phyloP scores from a whole-genome alignment of 30 jellyfish, hydroid and myxozoan species.

The Aurelia sp. region DNA sequence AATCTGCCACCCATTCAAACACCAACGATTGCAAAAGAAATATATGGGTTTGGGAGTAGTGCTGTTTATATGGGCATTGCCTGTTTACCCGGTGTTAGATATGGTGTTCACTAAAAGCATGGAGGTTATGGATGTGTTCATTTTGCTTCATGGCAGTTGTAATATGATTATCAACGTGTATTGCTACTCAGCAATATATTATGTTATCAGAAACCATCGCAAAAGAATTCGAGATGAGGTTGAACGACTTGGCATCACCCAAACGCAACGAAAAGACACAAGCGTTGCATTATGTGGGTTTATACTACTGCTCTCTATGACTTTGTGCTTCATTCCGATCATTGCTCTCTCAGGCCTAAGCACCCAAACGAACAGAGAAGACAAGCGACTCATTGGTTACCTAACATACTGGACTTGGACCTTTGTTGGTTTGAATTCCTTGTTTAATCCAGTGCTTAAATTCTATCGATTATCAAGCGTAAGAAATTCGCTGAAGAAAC shows the following conservation, averaged over 20 bases:
- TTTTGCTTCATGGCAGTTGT: slow-evolving; percentile 13
- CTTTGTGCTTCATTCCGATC: slow-evolving; percentile 22
- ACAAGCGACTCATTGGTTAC: slow-evolving; percentile 45
- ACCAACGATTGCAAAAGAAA: slow-evolving; percentile 10
- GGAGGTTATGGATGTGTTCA: slow-evolving; percentile 28
- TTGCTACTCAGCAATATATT: slow-evolving; percentile 29
- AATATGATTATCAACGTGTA: not conserved
- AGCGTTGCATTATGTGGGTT: slow-evolving; percentile 27
- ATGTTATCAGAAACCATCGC: slow-evolving; percentile 34
- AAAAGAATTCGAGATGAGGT: slow-evolving; percentile 24
- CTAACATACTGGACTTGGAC: slow-evolving; percentile 73
- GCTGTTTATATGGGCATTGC: slow-evolving; percentile 21
- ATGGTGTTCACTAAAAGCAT: not conserved
- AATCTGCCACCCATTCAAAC: slow-evolving; percentile 51
- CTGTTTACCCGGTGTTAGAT: slow-evolving; percentile 39
- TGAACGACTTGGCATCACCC: not conserved
- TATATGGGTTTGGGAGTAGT: not conserved
- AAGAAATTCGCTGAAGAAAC: slow-evolving; percentile 16
- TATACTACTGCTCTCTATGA: slow-evolving; percentile 21
- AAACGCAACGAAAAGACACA: not conserved
- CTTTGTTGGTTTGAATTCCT: slow-evolving; percentile 8
- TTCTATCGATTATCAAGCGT: slow-evolving; percentile 38
- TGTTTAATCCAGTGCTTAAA: slow-evolving; percentile 49
- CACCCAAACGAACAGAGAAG: slow-evolving; percentile 2
- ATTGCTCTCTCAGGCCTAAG: slow-evolving; percentile 6